These are phyloP conservation scores for Pipa parva DNA, from an alignment of 2,113 vertebrate genomes.

Conservation along the genomic window DNA sequence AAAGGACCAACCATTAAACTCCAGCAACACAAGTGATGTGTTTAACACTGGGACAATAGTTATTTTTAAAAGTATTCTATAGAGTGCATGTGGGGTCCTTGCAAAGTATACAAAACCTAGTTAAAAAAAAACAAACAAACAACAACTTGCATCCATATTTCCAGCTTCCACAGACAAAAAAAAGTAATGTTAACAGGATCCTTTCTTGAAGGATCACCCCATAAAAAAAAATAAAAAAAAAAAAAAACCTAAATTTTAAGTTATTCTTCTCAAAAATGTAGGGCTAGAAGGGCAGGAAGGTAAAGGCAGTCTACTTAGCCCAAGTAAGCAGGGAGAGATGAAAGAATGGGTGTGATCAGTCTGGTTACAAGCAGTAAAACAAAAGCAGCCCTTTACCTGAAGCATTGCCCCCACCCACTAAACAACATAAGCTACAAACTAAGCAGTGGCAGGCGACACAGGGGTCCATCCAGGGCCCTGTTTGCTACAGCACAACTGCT, in stretches of 20 bases:
- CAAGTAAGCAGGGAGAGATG: neutral
- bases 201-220: too few relatives aligned
- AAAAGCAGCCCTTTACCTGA: constrained; percentile 29
- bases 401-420: neutral
- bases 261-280: neutral
- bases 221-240: neutral
- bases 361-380: constrained; percentile 11
- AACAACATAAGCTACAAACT: neutral
- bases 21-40: too few relatives aligned
- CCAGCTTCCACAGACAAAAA: neutral
- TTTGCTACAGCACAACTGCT: too few relatives aligned
- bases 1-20: neutral
- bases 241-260: neutral
- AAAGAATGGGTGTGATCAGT: constrained; percentile 34
- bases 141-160: too few relatives aligned
- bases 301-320: neutral
- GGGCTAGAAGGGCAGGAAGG: neutral
- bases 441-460: too few relatives aligned
- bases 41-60: too few relatives aligned
- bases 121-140: too few relatives aligned
- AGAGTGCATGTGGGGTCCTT: too few relatives aligned
- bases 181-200: too few relatives aligned
- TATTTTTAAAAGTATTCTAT: too few relatives aligned
- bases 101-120: too few relatives aligned
- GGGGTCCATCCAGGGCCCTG: too few relatives aligned